Conservation (phyloP, 2,888 invertebrate species). For the Onthophagus sagittarius region DNA sequence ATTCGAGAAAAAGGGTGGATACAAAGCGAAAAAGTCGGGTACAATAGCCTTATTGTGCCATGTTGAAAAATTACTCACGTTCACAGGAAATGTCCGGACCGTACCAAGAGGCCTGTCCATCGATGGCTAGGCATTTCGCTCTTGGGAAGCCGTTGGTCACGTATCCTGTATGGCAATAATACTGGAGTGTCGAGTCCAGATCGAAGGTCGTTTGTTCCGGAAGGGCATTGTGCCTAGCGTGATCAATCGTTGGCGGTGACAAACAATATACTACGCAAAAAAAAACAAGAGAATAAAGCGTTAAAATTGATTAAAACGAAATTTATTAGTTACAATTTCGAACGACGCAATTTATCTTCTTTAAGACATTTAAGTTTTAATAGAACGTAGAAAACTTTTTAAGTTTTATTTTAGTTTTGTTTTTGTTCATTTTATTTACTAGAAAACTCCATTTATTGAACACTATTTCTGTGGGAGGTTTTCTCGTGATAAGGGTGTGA, state of each 20-base stretch:
- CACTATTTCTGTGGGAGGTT: no score
- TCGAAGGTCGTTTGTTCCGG: conserved; percentile 86
- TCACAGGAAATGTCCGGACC: conserved; percentile 95
- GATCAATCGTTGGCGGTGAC: conserved; percentile 79
- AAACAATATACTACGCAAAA: conserved; percentile 68
- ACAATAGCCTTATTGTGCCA: neutral
- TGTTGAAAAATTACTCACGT: conserved; percentile 53
- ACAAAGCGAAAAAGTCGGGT: neutral
- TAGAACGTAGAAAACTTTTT: no score
- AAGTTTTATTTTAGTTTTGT: no score
- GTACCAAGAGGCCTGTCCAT: conserved; percentile 89
- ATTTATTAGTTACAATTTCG: no score
- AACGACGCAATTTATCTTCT: no score
- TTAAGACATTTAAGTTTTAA: no score
- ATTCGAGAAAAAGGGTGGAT: neutral
- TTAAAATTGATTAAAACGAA: neutral
- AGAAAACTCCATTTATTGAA: no score
- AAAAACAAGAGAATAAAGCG: neutral
- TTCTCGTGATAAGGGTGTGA: no score
- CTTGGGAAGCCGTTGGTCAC: conserved; percentile 86
- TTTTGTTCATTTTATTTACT: no score
- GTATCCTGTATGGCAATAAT: conserved; percentile 93
- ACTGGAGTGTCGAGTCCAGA: conserved; percentile 84
- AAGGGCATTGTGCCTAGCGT: conserved; percentile 84
- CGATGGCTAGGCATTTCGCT: conserved; percentile 90